Base-by-base conservation (phyloP, 1,140 invertebrate genomes). In the Aphidius ervi region DNA sequence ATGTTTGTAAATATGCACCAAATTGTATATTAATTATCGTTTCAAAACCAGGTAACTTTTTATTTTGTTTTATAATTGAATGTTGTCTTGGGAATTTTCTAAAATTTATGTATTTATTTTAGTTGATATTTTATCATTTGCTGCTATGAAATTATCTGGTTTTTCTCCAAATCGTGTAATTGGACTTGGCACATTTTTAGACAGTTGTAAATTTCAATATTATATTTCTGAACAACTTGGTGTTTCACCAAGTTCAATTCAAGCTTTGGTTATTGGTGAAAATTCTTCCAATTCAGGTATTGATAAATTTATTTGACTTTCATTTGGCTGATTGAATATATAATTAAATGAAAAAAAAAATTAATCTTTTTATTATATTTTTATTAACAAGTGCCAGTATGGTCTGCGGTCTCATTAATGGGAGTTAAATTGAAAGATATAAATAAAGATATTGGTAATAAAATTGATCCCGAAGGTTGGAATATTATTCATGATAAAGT, bases 121-220 rank as follows among this genome's bases (percentile, higher is more conserved):
- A 85, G 85, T 86, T n/a, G 85, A 87, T 68, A 76, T 87, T 62
- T 54, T 87, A 61, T 85, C 83, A 40, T 87, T 84, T 64, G 83
- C 82, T 6, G 81, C 85, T 5, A 85, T 85, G 85, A 87, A 86
- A 62, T 62, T 87, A 49, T 86, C 83, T 60, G 86, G 85, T 39
- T 80, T 87, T 52, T 82, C 83, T n/a, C 73, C 79, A 37, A 75
- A 84, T 48, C 78, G 83, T 20, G 82, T 87, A 4, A 81, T 87
- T 63, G 86, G 86, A 4, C 76, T 84, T 42, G 86, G 85, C 55
- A 87, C 85, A 6, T 84, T 85, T 65, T 69, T 87, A 39, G 85
- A 87, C 65, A 85, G 83, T 46, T 79, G 83, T 48, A 73, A 84
- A 61, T 84, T 87, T 70, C 82, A 84, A 46, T 83, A 81, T 65